phyloP scores from a whole-genome alignment of 2,888 invertebrate species.

The Lasioglossum oenotherae region DNA sequence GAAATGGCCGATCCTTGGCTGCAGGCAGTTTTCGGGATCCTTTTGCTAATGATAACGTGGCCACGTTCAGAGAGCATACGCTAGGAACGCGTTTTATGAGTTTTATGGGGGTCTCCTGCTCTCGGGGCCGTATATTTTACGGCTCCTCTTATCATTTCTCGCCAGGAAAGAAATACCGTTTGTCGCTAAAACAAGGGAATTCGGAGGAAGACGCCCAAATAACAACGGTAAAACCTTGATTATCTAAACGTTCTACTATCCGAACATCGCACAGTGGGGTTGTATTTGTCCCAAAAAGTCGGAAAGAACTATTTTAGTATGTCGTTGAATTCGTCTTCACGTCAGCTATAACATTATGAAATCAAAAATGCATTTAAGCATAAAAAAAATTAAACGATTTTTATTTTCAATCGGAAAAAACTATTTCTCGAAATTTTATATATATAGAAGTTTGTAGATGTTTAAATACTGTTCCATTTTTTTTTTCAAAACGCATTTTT shows the following conservation, averaged over 20 bases:
- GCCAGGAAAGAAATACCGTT: neutral
- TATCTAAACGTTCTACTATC: neutral
- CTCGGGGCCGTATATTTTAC: neutral
- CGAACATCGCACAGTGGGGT: neutral
- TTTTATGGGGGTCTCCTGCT: neutral
- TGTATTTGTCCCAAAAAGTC: too few species aligned
- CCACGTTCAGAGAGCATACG: neutral
- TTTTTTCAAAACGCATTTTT: too few species aligned
- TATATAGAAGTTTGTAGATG: too few species aligned
- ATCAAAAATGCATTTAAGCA: too few species aligned
- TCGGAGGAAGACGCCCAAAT: neutral
- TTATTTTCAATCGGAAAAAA: too few species aligned
- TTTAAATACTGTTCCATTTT: too few species aligned
- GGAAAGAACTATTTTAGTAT: too few species aligned
- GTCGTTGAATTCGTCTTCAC: too few species aligned
- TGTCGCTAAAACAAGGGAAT: neutral
- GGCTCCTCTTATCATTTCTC: neutral
- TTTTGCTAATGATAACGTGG: neutral
- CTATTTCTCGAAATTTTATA: too few species aligned
- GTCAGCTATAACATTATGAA: too few species aligned
- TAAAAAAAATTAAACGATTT: too few species aligned
- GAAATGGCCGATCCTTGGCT: constrained; percentile 6
- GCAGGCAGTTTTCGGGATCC: constrained; percentile 6
- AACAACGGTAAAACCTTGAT: neutral
- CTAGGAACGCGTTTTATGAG: neutral